phyloP scores from a whole-genome alignment of 2,113 vertebrate genomes.

The Hypomesus transpacificus region DNA sequence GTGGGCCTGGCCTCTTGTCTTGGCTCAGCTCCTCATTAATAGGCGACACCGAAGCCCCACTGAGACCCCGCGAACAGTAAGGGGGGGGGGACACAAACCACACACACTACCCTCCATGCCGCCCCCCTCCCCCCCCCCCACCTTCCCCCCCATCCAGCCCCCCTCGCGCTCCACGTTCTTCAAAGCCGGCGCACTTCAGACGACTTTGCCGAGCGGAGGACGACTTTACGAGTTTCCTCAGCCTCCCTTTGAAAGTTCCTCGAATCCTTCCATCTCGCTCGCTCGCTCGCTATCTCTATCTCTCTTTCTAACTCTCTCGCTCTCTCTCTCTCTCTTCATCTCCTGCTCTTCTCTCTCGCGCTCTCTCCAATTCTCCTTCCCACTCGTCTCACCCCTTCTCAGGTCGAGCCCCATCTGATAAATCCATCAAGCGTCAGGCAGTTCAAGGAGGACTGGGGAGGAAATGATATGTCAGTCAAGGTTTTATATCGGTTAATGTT shows the following conservation, averaged over 20 bases:
- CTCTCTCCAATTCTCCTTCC: constrained; percentile 18
- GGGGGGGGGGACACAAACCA: constrained; percentile 45
- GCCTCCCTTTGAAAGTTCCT: constrained; percentile 60
- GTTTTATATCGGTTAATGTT: constrained; percentile 60
- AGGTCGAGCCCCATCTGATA: constrained; percentile 57
- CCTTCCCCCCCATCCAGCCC: constrained; percentile 30
- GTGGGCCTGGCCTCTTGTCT: neutral
- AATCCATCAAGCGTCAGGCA: constrained; percentile 60
- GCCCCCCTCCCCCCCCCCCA: too few species aligned
- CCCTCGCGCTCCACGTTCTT: constrained; percentile 43
- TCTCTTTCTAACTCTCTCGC: neutral
- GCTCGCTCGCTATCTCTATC: constrained; percentile 19
- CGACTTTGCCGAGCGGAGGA: constrained; percentile 51
- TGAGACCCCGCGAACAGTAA: constrained; percentile 60
- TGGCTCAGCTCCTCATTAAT: constrained; percentile 47
- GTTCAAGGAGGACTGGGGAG: constrained; percentile 53
- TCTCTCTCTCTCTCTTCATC: neutral
- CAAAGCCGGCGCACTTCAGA: constrained; percentile 62
- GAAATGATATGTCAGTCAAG: constrained; percentile 73
- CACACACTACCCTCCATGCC: too few species aligned
- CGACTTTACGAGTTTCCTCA: constrained; percentile 49
- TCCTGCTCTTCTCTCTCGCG: neutral
- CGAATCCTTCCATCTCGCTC: constrained; percentile 49
- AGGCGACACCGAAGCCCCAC: constrained; percentile 38
- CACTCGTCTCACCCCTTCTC: constrained; percentile 25